Conservation (phyloP, 1,140 invertebrate genomes). For the Epicauta chinensis region DNA sequence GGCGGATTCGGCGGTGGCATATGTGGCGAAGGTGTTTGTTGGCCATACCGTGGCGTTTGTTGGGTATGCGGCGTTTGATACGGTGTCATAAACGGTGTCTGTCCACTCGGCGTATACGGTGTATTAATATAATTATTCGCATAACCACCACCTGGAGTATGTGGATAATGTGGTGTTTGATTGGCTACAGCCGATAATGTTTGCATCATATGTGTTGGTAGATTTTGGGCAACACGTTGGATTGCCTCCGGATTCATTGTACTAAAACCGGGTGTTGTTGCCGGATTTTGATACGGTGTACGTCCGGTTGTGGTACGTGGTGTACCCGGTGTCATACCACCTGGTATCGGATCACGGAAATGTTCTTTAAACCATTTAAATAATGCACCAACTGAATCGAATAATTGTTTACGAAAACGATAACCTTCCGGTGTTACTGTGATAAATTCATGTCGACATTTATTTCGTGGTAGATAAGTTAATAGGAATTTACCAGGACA, state of each 20-base stretch:
- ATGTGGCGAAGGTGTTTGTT: slow-evolving; percentile 51
- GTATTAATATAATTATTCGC: slow-evolving; percentile 52
- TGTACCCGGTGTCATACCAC: slow-evolving; percentile 62
- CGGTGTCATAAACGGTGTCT: slow-evolving; percentile 87
- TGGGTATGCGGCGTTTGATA: slow-evolving; percentile 67
- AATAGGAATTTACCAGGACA: slow-evolving; percentile 94
- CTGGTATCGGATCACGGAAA: slow-evolving; percentile 83
- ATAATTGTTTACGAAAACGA: slow-evolving; percentile 81
- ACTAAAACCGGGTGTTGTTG: slow-evolving; percentile 34
- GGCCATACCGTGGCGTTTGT: slow-evolving; percentile 56
- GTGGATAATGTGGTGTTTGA: slow-evolving; percentile 62
- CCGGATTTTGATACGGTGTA: slow-evolving; percentile 53
- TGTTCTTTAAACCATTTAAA: slow-evolving; percentile 98
- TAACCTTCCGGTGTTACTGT: slow-evolving; percentile 90
- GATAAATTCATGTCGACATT: slow-evolving; percentile 85
- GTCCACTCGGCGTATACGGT: slow-evolving; percentile 83
- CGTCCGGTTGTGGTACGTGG: slow-evolving; percentile 55
- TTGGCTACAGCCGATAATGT: slow-evolving; percentile 59
- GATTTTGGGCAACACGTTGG: slow-evolving; percentile 64
- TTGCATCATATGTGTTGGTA: slow-evolving; percentile 67
- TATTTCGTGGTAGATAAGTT: slow-evolving; percentile 83
- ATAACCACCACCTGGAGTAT: slow-evolving; percentile 53
- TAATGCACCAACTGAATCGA: slow-evolving; percentile 74
- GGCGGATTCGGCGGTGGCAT: slow-evolving; percentile 42
- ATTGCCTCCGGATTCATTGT: slow-evolving; percentile 64